Percentiles rank a stretch among this genome's conserved stretches.
These are phyloP conservation scores for Ochropleura leucogaster DNA, from an alignment of 2,888 invertebrate species.

Conservation along the genomic window DNA sequence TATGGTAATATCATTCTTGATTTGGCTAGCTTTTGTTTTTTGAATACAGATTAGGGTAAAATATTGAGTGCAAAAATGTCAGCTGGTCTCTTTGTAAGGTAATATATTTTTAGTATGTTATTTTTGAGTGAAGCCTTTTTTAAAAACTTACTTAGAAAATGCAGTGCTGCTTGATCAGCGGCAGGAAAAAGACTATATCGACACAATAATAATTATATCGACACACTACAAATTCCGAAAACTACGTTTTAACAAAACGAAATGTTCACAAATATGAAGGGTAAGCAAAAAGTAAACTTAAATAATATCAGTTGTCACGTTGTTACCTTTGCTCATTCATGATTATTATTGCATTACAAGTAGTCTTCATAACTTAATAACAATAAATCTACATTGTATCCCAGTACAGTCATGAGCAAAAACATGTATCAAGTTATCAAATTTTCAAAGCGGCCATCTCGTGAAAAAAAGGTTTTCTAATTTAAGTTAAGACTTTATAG, in stretches of 20 bases:
- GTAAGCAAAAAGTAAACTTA: neutral
- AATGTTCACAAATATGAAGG: too few relatives aligned
- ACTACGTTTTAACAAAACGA: too few relatives aligned
- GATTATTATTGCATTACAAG: neutral
- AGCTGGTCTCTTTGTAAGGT: neutral
- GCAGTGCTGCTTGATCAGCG: too few relatives aligned
- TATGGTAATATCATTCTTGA: slow-evolving; percentile 47
- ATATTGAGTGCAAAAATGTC: neutral
- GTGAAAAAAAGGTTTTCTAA: too few relatives aligned
- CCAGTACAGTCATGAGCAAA: neutral
- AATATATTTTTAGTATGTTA: neutral
- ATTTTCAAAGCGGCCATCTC: too few relatives aligned
- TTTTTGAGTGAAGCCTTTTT: neutral
- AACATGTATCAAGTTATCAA: too few relatives aligned
- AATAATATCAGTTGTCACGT: neutral
- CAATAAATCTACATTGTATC: slow-evolving; percentile 1
- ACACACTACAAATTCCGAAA: neutral
- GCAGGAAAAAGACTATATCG: neutral
- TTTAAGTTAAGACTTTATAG: too few relatives aligned
- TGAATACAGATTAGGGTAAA: neutral
- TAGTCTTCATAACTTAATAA: neutral
- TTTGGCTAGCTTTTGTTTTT: slow-evolving; percentile 21
- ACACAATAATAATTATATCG: neutral
- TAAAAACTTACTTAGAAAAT: neutral
- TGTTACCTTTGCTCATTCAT: neutral